These are phyloP conservation scores for Terebella lapidaria DNA, from an alignment of 2,888 invertebrate genomes.

Conservation along the genomic window DNA sequence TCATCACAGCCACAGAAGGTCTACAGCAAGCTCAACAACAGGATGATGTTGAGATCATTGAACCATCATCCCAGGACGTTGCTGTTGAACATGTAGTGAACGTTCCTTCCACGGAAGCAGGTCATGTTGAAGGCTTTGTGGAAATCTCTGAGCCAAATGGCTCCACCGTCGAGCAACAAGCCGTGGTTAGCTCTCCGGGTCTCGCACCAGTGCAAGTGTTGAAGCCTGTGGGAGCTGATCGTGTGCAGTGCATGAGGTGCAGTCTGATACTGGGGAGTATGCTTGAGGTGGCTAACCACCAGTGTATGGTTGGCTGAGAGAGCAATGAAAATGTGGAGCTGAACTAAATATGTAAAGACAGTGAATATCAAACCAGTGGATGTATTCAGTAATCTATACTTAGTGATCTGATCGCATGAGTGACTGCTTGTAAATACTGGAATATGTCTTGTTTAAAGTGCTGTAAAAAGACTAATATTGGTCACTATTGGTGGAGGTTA, in stretches of 20 bases:
- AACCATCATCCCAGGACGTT: background rate
- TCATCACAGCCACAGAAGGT: background rate
- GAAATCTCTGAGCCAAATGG: background rate
- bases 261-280: background rate
- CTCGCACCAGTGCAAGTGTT: background rate
- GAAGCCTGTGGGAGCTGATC: background rate
- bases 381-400: no score
- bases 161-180: background rate
- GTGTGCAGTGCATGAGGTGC: background rate
- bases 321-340: no score
- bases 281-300: background rate
- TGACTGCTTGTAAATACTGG: no score
- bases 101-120: background rate
- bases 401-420: no score
- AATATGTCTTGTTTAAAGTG: no score
- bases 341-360: no score
- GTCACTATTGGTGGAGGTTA: no score
- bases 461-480: no score
- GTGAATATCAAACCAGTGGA: no score
- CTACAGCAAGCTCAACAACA: background rate
- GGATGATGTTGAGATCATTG: background rate
- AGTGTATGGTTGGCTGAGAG: no score
- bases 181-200: background rate
- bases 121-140: no score
- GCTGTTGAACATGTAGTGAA: background rate